Conservation (phyloP, 2,888 invertebrate species). For the Mimachlamys varia region DNA sequence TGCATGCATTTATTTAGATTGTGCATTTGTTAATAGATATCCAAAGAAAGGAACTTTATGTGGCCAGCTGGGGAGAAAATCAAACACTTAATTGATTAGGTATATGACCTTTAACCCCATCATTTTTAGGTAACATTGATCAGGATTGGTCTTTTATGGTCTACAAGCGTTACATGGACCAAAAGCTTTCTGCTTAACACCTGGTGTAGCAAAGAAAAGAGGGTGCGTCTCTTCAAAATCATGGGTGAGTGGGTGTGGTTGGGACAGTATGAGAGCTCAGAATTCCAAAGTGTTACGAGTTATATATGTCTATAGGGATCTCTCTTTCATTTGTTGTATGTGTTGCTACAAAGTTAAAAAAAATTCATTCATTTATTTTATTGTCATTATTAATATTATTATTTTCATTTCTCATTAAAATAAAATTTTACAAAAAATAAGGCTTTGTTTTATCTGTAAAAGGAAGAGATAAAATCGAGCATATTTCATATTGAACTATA, state of each 20-base stretch:
- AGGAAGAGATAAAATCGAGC: no score
- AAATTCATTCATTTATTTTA: constrained; percentile 16
- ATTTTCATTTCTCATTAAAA: constrained; percentile 33
- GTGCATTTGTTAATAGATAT: no score
- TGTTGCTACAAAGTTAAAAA: neutral
- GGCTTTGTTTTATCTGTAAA: neutral
- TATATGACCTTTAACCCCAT: no score
- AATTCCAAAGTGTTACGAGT: neutral
- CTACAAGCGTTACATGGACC: no score
- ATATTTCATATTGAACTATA: no score
- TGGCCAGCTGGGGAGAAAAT: no score
- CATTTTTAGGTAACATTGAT: no score
- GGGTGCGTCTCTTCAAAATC: neutral
- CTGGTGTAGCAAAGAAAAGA: neutral
- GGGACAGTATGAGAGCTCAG: neutral
- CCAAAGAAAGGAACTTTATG: no score
- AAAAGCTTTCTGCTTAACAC: neutral
- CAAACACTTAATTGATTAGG: no score
- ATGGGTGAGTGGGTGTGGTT: neutral
- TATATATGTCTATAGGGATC: neutral
- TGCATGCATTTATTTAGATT: no score
- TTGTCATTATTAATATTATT: constrained; percentile 34
- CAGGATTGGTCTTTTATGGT: no score
- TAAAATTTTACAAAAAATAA: constrained; percentile 23
- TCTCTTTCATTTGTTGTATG: constrained; percentile 11